phyloP scores from a whole-genome alignment of 1,140 invertebrate species.

The Ceratoteleas bidentatus region DNA sequence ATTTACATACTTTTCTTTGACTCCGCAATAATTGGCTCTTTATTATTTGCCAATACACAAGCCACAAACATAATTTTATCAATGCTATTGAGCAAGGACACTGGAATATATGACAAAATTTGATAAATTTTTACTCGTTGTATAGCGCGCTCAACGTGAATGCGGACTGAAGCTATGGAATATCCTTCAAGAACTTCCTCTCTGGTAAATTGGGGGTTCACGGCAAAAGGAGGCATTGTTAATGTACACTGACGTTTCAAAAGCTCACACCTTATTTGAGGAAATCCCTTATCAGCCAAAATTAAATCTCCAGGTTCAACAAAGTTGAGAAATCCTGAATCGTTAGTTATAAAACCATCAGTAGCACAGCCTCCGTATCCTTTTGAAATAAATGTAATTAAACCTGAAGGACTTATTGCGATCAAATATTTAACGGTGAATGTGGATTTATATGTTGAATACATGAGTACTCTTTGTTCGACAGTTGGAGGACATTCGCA shows the following conservation, averaged over 20 bases:
- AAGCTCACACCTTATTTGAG: background rate
- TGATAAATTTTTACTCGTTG: background rate
- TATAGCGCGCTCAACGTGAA: background rate
- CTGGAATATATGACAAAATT: background rate
- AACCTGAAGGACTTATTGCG: background rate
- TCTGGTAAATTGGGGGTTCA: background rate
- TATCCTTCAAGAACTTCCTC: background rate
- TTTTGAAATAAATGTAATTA: background rate
- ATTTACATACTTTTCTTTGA: background rate
- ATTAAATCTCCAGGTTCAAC: background rate
- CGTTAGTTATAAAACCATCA: background rate
- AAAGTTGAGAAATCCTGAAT: background rate
- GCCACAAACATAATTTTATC: background rate
- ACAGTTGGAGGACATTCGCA: no score
- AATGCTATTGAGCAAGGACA: background rate
- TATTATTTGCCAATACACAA: constrained; percentile 1
- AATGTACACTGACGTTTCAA: background rate
- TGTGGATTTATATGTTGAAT: no score
- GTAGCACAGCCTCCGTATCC: background rate
- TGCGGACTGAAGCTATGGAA: background rate
- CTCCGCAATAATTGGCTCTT: background rate
- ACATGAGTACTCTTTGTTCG: no score
- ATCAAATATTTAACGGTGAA: background rate
- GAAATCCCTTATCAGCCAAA: background rate
- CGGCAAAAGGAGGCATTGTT: background rate